Evolutionary conservation across 2,797 vertebrate genomes (phyloP).

Genomic region (Synanceia verrucosa): DNA sequence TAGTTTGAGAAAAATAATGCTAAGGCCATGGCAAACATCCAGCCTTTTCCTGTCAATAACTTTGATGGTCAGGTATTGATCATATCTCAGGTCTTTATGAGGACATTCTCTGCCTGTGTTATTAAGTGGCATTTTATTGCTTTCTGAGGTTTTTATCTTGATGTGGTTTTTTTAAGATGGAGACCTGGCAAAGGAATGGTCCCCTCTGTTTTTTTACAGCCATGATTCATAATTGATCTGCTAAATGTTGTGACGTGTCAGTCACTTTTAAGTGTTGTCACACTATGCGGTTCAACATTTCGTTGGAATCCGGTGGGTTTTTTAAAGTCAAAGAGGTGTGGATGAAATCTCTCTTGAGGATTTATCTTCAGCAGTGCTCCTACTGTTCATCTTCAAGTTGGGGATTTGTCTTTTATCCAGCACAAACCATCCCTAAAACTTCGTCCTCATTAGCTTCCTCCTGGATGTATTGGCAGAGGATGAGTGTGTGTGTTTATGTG

Average conservation of each 20-base stretch:
- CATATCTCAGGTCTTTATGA: slow-evolving; percentile 54
- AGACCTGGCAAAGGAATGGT: background rate
- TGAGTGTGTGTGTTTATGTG: background rate
- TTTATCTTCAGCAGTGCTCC: slow-evolving; percentile 25
- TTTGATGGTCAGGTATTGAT: slow-evolving; percentile 50
- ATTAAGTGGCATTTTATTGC: slow-evolving; percentile 65
- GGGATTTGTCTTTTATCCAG: slow-evolving; percentile 24
- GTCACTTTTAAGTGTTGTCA: slow-evolving; percentile 39
- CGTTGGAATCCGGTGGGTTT: slow-evolving; percentile 8
- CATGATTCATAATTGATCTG: slow-evolving; percentile 22
- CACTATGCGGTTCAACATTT: slow-evolving; percentile 24
- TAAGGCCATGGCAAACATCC: slow-evolving; percentile 13
- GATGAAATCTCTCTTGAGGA: slow-evolving; percentile 20
- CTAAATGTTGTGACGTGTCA: slow-evolving; percentile 26
- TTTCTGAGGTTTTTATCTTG: slow-evolving; percentile 25
- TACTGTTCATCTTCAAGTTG: slow-evolving; percentile 24
- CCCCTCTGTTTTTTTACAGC: slow-evolving; percentile 6
- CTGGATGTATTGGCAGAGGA: slow-evolving; percentile 11
- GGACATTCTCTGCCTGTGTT: slow-evolving; percentile 42
- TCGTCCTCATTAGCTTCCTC: slow-evolving; percentile 34
- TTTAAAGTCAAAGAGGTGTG: slow-evolving; percentile 19
- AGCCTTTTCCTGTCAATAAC: slow-evolving; percentile 46
- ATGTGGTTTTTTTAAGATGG: slow-evolving; percentile 30
- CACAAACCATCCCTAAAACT: slow-evolving; percentile 12
- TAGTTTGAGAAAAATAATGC: slow-evolving; percentile 22